These are phyloP conservation scores for Lepeophtheirus salmonis DNA, from an alignment of 1,140 invertebrate genomes.

Conservation along the genomic window DNA sequence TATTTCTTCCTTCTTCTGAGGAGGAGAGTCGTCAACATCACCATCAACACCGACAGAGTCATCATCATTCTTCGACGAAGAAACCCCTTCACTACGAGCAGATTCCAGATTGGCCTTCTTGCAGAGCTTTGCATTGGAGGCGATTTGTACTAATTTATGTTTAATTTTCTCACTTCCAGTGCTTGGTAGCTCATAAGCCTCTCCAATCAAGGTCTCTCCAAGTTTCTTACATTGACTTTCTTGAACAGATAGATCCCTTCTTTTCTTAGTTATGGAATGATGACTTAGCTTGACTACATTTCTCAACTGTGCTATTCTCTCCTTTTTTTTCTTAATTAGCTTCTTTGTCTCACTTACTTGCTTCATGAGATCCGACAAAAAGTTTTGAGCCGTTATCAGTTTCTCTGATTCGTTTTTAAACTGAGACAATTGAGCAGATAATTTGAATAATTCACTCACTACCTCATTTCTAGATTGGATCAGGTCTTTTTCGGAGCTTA, in stretches of 20 bases:
- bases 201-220: not conserved
- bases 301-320: not conserved
- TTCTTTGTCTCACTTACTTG: not conserved
- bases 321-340: not conserved
- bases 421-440: conserved; percentile 5
- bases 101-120: not conserved
- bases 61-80: not conserved
- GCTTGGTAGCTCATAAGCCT: not conserved
- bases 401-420: not conserved
- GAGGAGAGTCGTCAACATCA: not conserved
- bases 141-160: not conserved
- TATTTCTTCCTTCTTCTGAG: not conserved
- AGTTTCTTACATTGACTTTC: not conserved
- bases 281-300: not conserved
- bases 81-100: not conserved
- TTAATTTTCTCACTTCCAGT: not conserved
- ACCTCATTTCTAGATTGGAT: not conserved
- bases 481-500: not conserved
- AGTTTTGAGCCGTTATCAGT: not conserved
- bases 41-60: not conserved
- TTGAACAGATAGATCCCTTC: not conserved
- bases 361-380: not conserved
- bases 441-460: not conserved
- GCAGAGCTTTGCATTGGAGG: not conserved
- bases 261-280: not conserved